A percentile compares a stretch with the other conserved stretches of the same genome.
phyloP scores from a whole-genome alignment of 2,888 invertebrate species.

The Ischnura elegans region DNA sequence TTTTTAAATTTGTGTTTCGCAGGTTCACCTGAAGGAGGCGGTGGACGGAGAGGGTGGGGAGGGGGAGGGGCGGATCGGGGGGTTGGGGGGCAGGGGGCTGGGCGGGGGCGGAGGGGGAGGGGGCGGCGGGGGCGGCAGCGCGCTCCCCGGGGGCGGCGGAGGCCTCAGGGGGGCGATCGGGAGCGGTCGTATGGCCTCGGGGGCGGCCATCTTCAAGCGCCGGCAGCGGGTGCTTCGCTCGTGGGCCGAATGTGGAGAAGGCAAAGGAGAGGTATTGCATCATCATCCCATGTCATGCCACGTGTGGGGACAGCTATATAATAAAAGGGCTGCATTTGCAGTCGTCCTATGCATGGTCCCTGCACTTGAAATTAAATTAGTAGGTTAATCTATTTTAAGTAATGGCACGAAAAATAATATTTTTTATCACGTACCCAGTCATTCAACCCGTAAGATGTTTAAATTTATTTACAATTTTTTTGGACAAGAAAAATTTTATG shows the following conservation, averaged over 20 bases:
- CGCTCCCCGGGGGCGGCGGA: conserved; percentile 10
- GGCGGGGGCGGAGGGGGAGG: neutral
- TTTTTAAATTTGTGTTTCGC: neutral
- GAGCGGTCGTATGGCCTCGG: conserved; percentile 57
- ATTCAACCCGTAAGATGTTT: no score
- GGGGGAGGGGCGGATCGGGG: conserved; percentile 27
- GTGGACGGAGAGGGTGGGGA: conserved; percentile 61
- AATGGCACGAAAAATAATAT: no score
- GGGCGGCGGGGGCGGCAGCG: neutral
- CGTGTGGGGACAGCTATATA: no score
- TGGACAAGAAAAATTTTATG: no score
- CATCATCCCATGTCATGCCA: no score
- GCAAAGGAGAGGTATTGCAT: conserved; percentile 57
- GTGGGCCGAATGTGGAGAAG: conserved; percentile 68
- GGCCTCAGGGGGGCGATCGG: conserved; percentile 47
- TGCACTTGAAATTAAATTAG: no score
- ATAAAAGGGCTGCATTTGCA: no score
- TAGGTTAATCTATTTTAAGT: no score
- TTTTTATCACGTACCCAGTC: no score
- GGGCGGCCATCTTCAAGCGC: conserved; percentile 81
- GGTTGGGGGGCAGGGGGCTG: neutral
- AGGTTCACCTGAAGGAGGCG: conserved; percentile 66
- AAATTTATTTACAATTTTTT: no score
- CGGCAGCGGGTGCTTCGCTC: conserved; percentile 87
- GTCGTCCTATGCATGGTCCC: no score